Evolutionary conservation across 2,888 invertebrate species (phyloP).

Genomic region (Hyles lineata): DNA sequence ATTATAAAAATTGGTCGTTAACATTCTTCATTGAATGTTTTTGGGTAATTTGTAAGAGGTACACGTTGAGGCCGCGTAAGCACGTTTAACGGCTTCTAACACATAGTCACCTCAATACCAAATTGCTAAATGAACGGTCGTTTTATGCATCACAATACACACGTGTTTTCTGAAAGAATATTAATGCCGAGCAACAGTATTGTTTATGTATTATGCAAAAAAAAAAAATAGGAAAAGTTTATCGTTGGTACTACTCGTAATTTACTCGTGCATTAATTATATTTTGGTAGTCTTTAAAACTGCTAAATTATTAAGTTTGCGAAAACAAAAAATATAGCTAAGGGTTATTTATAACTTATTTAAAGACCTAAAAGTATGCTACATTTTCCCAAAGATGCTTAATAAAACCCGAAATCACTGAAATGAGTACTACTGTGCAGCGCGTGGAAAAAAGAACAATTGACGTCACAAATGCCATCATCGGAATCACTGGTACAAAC

Average conservation of each 20-base stretch:
- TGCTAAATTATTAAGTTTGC: no score
- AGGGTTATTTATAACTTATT: no score
- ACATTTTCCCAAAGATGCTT: no score
- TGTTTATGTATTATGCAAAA: background rate
- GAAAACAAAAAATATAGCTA: no score
- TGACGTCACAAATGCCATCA: background rate
- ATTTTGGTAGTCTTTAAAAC: no score
- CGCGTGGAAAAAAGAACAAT: background rate
- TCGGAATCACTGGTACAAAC: background rate
- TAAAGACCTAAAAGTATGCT: no score
- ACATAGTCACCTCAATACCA: constrained; percentile 25
- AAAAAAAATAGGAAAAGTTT: background rate
- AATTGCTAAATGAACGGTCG: constrained; percentile 22
- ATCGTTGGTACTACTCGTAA: background rate
- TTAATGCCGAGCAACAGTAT: background rate
- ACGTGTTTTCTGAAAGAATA: background rate
- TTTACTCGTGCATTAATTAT: background rate
- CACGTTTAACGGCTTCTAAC: constrained; percentile 25
- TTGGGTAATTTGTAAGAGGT: constrained; percentile 20
- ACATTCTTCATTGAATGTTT: constrained; percentile 20
- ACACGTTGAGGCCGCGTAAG: constrained; percentile 24
- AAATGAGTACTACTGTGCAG: background rate
- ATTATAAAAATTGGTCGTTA: constrained; percentile 26
- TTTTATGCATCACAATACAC: constrained; percentile 14
- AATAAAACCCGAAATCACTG: no score